Evolutionary conservation across 2,797 vertebrate genomes (phyloP).

Genomic region (Poeciliopsis infans): DNA sequence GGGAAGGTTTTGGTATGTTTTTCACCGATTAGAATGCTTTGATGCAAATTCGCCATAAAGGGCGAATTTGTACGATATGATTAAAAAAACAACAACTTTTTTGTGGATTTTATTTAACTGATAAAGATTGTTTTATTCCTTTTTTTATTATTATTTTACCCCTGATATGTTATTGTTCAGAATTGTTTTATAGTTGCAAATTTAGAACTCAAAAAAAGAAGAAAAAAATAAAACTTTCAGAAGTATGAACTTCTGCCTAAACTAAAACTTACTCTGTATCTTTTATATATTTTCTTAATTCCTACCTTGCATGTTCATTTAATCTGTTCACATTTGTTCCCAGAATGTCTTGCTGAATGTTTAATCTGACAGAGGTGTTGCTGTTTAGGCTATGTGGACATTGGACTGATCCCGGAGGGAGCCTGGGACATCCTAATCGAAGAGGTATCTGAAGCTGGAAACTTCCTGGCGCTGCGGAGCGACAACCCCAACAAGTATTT

Average conservation of each 20-base stretch:
- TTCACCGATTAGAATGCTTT: not conserved
- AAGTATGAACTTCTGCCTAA: not conserved
- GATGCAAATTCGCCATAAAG: too few species aligned
- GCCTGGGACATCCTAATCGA: conserved; percentile 90
- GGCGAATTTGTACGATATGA: not conserved
- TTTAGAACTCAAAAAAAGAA: not conserved
- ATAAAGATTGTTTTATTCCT: not conserved
- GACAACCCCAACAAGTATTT: conserved; percentile 91
- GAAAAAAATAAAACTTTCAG: not conserved
- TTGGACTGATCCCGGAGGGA: conserved; percentile 92
- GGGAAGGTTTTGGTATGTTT: conserved; percentile 87
- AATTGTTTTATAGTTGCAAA: not conserved
- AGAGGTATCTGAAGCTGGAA: conserved; percentile 90
- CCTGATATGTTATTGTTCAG: not conserved
- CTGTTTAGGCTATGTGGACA: conserved; percentile 90
- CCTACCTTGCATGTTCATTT: not conserved
- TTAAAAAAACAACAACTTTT: not conserved
- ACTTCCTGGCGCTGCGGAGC: conserved; percentile 91
- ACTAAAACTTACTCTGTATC: fast-evolving
- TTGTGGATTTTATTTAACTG: not conserved
- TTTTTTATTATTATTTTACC: not conserved
- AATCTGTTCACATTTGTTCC: not conserved
- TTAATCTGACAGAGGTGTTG: not conserved
- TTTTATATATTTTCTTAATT: not conserved
- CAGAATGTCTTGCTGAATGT: not conserved